phyloP scores from a whole-genome alignment of 64 coral and sea anemone genomes.

The Actinia equina region DNA sequence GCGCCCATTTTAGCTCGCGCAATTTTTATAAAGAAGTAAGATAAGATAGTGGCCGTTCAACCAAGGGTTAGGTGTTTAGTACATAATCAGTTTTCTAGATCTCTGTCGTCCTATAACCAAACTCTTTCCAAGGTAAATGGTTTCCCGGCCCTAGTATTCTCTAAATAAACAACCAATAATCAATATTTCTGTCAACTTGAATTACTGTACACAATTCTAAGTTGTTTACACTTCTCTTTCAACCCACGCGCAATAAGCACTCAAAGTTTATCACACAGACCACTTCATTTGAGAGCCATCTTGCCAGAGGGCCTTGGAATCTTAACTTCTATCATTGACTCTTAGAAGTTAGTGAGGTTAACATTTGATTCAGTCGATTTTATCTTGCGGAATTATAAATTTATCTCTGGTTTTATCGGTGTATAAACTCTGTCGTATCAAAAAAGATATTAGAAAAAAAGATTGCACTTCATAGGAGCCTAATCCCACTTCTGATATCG shows the following conservation, averaged over 20 bases:
- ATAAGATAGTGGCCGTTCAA: no score
- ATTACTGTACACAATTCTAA: not conserved
- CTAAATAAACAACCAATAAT: not conserved
- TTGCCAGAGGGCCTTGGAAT: no score
- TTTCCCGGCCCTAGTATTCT: no score
- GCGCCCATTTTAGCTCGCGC: no score
- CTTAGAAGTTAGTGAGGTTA: not conserved
- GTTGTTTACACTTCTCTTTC: not conserved
- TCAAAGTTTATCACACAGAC: not conserved
- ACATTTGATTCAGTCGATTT: not conserved
- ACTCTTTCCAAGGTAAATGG: no score
- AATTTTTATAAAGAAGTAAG: no score
- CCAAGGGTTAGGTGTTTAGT: no score
- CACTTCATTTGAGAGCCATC: not conserved
- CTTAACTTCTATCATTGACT: no score
- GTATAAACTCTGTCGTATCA: not conserved
- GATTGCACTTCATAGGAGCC: not conserved
- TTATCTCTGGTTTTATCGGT: not conserved
- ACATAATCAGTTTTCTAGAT: no score
- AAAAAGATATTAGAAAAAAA: not conserved
- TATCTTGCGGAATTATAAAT: not conserved
- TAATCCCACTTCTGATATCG: not conserved
- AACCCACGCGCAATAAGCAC: not conserved
- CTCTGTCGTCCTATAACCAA: no score
- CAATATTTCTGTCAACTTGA: not conserved